Conservation (phyloP, 2,888 invertebrate species). For the Drosophila fungiperda region DNA sequence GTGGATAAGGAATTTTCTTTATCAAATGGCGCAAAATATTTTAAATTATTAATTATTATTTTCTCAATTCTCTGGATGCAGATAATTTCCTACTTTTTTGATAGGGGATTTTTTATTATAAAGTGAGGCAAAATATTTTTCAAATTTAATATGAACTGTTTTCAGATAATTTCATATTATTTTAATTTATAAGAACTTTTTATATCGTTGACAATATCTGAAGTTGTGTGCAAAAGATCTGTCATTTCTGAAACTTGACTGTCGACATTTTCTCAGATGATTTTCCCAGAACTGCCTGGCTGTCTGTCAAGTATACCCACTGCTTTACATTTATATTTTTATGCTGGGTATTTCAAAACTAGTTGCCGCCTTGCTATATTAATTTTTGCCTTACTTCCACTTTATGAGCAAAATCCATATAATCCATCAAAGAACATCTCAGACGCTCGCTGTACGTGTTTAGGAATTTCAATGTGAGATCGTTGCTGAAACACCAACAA, state of each 20-base stretch:
- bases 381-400: conserved; percentile 63
- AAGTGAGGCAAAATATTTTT: not conserved
- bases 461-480: conserved; percentile 82
- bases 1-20: not conserved
- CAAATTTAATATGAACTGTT: not conserved
- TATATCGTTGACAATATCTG: not conserved
- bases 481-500: conserved; percentile 29
- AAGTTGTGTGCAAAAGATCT: not conserved
- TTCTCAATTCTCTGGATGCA: too few species aligned
- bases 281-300: not conserved
- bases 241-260: not conserved
- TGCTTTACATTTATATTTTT: not conserved
- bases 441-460: conserved; percentile 82
- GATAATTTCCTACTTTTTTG: too few species aligned
- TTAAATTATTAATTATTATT: too few species aligned
- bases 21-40: not conserved
- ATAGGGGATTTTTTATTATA: too few species aligned
- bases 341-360: conserved; percentile 48
- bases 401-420: conserved; percentile 83
- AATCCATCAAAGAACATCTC: conserved; percentile 82
- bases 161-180: not conserved
- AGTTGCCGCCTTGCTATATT: conserved; percentile 58
- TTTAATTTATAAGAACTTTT: not conserved
- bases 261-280: not conserved
- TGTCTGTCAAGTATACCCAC: conserved; percentile 7